phyloP scores from a whole-genome alignment of 2,888 invertebrate genomes.

The Pachydiplax longipennis region DNA sequence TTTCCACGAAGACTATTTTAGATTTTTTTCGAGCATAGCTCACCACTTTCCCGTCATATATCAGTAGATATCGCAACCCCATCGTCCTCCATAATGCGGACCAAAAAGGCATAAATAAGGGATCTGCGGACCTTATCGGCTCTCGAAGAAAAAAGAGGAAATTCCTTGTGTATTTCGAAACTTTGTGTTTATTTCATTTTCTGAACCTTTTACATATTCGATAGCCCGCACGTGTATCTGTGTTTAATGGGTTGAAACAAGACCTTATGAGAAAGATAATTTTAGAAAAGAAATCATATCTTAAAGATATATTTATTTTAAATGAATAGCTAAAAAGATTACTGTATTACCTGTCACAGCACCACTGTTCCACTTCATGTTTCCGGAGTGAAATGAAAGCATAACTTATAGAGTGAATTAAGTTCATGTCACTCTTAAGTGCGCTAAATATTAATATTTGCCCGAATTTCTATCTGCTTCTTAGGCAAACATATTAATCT shows the following conservation, averaged over 20 bases:
- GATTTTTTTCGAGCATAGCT: background rate
- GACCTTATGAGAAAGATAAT: background rate
- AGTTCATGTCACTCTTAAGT: too few species aligned
- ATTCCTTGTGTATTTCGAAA: background rate
- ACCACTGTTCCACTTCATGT: too few species aligned
- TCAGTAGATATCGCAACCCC: slow-evolving; percentile 6
- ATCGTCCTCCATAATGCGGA: slow-evolving; percentile 10
- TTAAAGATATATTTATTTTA: too few species aligned
- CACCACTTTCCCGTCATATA: background rate
- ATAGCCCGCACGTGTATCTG: background rate
- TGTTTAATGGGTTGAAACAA: background rate
- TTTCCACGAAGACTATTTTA: background rate
- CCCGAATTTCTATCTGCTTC: too few species aligned
- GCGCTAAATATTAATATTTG: too few species aligned
- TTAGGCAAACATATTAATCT: too few species aligned
- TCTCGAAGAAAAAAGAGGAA: background rate
- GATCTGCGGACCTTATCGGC: slow-evolving; percentile 11
- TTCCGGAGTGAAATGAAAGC: too few species aligned
- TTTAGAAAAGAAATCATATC: too few species aligned
- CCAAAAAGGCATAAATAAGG: slow-evolving; percentile 19
- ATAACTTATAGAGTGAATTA: too few species aligned
- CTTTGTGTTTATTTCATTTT: background rate
- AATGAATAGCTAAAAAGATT: too few species aligned
- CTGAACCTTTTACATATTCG: background rate
- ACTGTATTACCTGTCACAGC: too few species aligned